Conservation (phyloP, 2,113 vertebrate species). For the Phaetusa simplex region DNA sequence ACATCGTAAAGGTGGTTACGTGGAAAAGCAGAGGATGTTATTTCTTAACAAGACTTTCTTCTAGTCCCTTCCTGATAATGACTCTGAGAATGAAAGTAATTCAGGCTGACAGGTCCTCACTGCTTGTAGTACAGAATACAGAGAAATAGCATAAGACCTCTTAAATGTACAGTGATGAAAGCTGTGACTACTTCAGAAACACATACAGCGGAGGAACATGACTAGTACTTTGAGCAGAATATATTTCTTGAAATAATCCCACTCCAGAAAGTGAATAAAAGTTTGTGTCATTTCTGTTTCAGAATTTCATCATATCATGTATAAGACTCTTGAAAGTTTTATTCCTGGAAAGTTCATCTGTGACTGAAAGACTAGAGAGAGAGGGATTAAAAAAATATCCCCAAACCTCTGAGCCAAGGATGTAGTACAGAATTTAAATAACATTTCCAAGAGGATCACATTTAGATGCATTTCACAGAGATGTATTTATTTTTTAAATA, state of each 20-base stretch:
- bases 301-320: rapidly evolving
- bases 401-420: neutral
- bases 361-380: neutral
- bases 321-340: neutral
- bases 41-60: neutral
- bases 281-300: neutral
- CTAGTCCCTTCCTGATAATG: neutral
- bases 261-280: neutral
- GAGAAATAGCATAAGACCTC: neutral
- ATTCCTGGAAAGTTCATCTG: conserved; percentile 3
- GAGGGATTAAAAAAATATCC: neutral
- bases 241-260: neutral
- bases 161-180: neutral
- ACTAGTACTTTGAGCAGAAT: neutral
- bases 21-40: neutral
- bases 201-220: neutral
- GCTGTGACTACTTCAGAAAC: neutral
- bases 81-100: neutral
- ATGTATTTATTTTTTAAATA: conserved; percentile 8
- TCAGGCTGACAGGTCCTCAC: neutral
- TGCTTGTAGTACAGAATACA: neutral
- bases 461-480: neutral
- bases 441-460: neutral
- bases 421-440: neutral
- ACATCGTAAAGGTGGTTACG: neutral